A percentile compares a stretch with the other conserved stretches of the same genome.
Evolutionary conservation across 2,113 vertebrate genomes (phyloP).

Genomic region (Sinosuthora webbiana): DNA sequence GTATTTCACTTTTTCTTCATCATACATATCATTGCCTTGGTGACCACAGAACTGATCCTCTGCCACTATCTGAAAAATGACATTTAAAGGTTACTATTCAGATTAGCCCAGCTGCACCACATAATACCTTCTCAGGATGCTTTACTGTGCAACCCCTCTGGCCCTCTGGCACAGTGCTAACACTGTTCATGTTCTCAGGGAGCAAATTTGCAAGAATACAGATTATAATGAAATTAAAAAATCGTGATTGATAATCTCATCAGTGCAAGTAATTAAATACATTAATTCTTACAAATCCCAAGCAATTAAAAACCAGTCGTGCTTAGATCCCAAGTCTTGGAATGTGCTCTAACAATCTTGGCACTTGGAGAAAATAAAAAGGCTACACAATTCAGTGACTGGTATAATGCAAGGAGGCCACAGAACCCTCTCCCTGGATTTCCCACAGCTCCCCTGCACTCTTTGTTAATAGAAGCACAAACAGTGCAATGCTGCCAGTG

Average conservation of each 20-base stretch:
- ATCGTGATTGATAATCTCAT: not conserved
- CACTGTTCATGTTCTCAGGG: not conserved
- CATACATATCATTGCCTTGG: constrained; percentile 99
- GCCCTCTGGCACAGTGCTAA: not conserved
- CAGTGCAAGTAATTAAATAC: not conserved
- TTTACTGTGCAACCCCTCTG: not conserved
- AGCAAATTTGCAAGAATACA: not conserved
- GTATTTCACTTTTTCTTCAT: constrained; percentile 99
- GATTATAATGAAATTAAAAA: not conserved
- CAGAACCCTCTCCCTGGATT: not conserved
- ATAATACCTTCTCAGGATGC: not conserved
- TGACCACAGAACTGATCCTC: constrained; percentile 99
- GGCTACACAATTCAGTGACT: not conserved
- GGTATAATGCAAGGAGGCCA: not conserved
- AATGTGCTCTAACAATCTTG: not conserved
- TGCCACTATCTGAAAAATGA: constrained; percentile 87
- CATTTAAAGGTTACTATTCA: not conserved
- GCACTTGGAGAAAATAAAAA: not conserved
- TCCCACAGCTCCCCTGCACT: not conserved
- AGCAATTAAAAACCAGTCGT: not conserved
- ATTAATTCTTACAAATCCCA: not conserved
- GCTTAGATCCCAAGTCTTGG: not conserved
- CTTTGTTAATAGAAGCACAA: not conserved
- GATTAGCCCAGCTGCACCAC: not conserved
- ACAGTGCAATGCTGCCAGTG: not conserved